Conservation (phyloP, 2,797 vertebrate genomes). For the Trematomus bernacchii region DNA sequence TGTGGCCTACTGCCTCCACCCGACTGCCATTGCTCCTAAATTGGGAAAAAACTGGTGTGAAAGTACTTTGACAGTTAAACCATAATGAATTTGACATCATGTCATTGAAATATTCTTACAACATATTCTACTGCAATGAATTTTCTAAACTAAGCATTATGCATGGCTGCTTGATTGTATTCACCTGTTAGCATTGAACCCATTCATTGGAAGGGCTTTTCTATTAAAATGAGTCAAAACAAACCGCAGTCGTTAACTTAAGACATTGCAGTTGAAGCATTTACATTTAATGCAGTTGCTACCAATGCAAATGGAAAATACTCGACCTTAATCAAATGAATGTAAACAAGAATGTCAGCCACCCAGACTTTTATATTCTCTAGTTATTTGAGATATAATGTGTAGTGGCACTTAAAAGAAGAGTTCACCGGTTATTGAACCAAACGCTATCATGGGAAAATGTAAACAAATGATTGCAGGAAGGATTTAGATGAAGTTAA, state of each 20-base stretch:
- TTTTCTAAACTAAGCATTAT: slow-evolving; percentile 4
- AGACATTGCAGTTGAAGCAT: neutral
- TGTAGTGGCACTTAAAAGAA: neutral
- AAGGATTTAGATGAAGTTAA: neutral
- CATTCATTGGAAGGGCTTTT: neutral
- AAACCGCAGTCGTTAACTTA: neutral
- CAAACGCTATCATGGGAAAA: neutral
- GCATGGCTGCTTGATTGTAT: neutral
- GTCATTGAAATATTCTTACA: neutral
- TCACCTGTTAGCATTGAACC: neutral
- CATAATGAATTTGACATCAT: neutral
- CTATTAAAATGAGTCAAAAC: neutral
- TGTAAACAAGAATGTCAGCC: neutral
- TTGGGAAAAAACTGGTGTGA: neutral
- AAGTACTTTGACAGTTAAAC: neutral
- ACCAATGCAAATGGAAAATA: neutral
- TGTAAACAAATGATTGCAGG: neutral
- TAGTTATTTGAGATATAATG: neutral
- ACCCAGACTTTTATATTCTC: neutral
- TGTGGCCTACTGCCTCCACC: neutral
- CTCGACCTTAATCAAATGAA: neutral
- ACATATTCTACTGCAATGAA: neutral
- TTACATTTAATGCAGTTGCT: neutral
- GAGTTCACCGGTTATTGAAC: neutral
- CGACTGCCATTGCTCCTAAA: neutral